Base-by-base conservation (phyloP, 23 tunicate genomes). In the Oikopleura albicans region DNA sequence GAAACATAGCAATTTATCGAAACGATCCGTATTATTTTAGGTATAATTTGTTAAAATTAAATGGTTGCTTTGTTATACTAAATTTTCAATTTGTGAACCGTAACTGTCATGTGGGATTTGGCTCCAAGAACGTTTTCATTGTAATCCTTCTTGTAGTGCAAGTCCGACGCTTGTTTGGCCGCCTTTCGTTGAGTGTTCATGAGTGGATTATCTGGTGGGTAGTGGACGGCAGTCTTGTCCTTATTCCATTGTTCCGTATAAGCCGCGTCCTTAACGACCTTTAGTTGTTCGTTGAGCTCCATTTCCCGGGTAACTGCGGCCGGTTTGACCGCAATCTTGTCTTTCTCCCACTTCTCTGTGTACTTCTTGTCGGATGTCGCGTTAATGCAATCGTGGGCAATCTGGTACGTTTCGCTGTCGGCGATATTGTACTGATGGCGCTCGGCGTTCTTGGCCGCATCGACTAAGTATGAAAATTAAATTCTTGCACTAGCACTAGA, bases 71-170 rank as follows among this genome's bases (percentile, higher is more conserved):
- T n/a, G n/a, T n/a, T n/a, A n/a, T n/a, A n/a, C n/a, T n/a, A n/a
- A n/a, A n/a, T n/a, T n/a, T n/a, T n/a, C n/a, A n/a, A n/a, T n/a
- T n/a, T n/a, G n/a, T n/a, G n/a, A n/a, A n/a, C n/a, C n/a, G n/a
- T n/a, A n/a, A n/a, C n/a, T n/a, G n/a, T n/a, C n/a, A n/a, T n/a
- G 35, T 16, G 35, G 4, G 79, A 71, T 29, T 71, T 71, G 2
- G 79, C 79, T 4, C 97, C 97, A 27, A 89, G 84, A n/a, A 89
- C 83, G 76, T 91, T 84, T 41, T 84, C 75, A 39, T 84, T 89
- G 85, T 92, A 92, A 39, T 89, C 90, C 36, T 76, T 84, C 86
- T 87, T 92, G 87, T 92, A 92, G 4, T 71, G 34, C 4, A 71
- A 12, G 37, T 71, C 79, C 28, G 79, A 71, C 28, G 79, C 28